A percentile compares a stretch with the other conserved stretches of the same genome.
These are phyloP conservation scores for Pseudomyrmex dendroicus DNA, from an alignment of 1,140 invertebrate genomes.

Conservation along the genomic window DNA sequence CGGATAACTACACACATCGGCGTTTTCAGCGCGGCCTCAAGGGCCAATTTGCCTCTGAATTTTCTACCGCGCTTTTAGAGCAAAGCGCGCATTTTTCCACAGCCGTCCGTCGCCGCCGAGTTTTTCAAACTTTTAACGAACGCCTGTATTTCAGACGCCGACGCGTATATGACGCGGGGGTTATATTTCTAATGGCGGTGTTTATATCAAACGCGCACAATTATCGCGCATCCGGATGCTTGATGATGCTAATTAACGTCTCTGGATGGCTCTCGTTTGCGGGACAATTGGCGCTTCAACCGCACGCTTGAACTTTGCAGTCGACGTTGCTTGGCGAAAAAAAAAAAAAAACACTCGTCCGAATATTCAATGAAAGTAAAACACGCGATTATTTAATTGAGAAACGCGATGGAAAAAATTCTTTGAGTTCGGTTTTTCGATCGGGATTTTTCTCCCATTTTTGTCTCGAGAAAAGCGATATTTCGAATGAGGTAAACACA, in stretches of 20 bases:
- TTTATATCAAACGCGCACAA: conserved; percentile 6
- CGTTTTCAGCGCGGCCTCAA: neutral
- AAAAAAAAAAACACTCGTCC: neutral
- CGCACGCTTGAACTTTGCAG: conserved; percentile 39
- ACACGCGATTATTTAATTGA: conserved; percentile 14
- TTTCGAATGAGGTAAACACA: neutral
- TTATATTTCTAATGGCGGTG: neutral
- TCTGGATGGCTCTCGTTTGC: conserved; percentile 15
- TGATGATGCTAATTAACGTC: conserved; percentile 55
- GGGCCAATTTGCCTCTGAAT: neutral
- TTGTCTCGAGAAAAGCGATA: neutral
- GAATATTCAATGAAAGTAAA: neutral
- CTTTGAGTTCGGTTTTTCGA: neutral
- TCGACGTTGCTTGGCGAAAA: neutral
- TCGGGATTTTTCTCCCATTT: too few relatives aligned
- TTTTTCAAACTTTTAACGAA: conserved; percentile 27
- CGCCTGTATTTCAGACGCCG: neutral
- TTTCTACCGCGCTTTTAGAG: neutral
- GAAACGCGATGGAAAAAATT: too few relatives aligned
- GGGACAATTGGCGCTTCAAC: conserved; percentile 1
- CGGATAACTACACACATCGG: neutral
- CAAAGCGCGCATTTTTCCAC: neutral
- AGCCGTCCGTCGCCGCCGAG: neutral
- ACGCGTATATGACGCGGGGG: neutral
- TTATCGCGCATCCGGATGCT: conserved; percentile 21